Evolutionary conservation across 2,888 invertebrate genomes (phyloP), one percentile per base, ranked within the genome.

Genomic region (Eurois occulta): DNA sequence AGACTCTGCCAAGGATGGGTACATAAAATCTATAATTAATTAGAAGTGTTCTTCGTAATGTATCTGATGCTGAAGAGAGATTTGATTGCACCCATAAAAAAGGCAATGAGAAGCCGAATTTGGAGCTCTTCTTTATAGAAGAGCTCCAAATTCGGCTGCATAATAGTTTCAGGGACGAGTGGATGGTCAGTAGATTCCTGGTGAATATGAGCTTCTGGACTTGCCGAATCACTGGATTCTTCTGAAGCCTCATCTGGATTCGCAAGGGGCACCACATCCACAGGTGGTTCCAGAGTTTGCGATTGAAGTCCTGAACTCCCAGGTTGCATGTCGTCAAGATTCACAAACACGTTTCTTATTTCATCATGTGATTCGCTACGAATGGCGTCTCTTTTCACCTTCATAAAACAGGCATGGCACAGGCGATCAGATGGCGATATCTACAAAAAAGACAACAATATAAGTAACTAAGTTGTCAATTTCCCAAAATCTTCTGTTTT

Each of bases 31-130:
- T n/a, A n/a, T n/a, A n/a, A n/a, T n/a, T n/a, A n/a, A n/a, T n/a
- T n/a, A n/a, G n/a, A n/a, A n/a, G n/a, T n/a, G n/a, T n/a, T n/a
- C n/a, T n/a, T n/a, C n/a, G n/a, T n/a, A n/a, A n/a, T n/a, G n/a
- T n/a, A n/a, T n/a, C n/a, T n/a, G n/a, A n/a, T n/a, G n/a, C n/a
- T n/a, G n/a, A n/a, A n/a, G n/a, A n/a, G n/a, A n/a, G n/a, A n/a
- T n/a, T n/a, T n/a, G n/a, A n/a, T n/a, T n/a, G n/a, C n/a, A n/a
- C 48, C 67, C 67, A 67, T 67, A 67, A 67, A 67, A 67, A 67
- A 67, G 67, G 67, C 67, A 67, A 67, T 48, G 67, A 32, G 67
- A 67, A 13, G 67, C 67, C 11, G 48, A 24, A 48, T 67, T 67
- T 35, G 67, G 48, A 67, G 67, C 48, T 67, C 67, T 67, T 67